phyloP scores from a whole-genome alignment of 2,113 vertebrate genomes.

The Cyanocitta stelleri region DNA sequence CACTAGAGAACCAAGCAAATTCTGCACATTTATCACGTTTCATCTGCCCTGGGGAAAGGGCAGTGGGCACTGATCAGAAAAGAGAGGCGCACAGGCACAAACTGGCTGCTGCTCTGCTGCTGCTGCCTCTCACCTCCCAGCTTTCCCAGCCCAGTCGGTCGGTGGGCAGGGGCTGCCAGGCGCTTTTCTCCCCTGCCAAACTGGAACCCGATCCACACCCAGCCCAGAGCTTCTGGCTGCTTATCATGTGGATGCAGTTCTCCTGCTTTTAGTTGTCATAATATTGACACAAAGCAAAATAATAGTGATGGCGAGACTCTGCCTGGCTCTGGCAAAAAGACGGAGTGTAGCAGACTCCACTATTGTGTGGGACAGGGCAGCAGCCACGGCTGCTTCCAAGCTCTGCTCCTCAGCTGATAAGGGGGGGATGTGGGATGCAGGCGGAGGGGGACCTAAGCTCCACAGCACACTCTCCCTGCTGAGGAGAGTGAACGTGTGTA shows the following conservation, averaged over 20 bases:
- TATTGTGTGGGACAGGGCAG: not conserved
- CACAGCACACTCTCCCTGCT: not conserved
- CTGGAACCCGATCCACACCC: not conserved
- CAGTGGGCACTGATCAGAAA: not conserved
- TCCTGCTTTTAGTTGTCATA: constrained; percentile 57
- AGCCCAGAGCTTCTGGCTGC: constrained; percentile 26
- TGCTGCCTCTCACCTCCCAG: not conserved
- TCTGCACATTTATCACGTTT: not conserved
- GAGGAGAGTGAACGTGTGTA: not conserved
- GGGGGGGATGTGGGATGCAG: not conserved
- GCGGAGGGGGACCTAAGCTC: not conserved
- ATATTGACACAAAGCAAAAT: constrained; percentile 65
- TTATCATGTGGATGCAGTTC: constrained; percentile 62
- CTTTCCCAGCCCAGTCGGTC: not conserved
- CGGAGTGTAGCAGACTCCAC: not conserved
- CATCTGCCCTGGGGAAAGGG: not conserved
- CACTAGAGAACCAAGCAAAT: not conserved
- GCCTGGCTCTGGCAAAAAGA: constrained; percentile 23
- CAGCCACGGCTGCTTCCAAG: not conserved
- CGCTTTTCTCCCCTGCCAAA: not conserved
- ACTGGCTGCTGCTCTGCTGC: not conserved
- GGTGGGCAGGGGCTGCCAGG: not conserved
- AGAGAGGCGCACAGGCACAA: rapidly evolving
- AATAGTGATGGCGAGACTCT: constrained; percentile 24
- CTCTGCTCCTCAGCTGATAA: not conserved